Conservation (phyloP, 2,888 invertebrate species). For the Macrosiphum euphorbiae region DNA sequence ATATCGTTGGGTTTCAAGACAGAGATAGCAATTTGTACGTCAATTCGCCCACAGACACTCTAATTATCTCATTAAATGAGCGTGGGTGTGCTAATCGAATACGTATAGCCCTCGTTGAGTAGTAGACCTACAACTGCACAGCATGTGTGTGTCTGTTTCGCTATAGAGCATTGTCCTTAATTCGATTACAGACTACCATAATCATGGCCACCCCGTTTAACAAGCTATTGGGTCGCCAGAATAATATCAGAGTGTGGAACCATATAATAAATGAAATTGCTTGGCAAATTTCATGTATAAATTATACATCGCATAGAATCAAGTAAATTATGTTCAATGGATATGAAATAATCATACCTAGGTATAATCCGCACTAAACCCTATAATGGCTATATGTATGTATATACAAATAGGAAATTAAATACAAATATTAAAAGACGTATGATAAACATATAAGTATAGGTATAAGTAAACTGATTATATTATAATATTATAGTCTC, state of each 20-base stretch:
- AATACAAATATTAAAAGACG: not conserved
- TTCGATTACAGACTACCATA: conserved; percentile 6
- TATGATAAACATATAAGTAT: not conserved
- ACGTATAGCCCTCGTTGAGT: conserved; percentile 19
- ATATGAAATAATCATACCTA: not conserved
- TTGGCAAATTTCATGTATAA: not conserved
- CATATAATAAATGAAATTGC: not conserved
- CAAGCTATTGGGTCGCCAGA: not conserved
- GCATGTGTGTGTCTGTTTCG: not conserved
- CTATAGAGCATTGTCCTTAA: conserved; percentile 4
- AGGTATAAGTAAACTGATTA: not conserved
- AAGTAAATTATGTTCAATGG: not conserved
- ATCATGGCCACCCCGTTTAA: conserved; percentile 16
- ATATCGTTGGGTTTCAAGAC: conserved; percentile 47
- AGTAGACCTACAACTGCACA: not conserved
- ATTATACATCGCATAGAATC: not conserved
- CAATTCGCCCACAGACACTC: conserved; percentile 65
- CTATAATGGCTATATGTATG: not conserved
- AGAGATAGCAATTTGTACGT: conserved; percentile 42
- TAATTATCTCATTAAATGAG: conserved; percentile 55
- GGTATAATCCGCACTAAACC: not conserved
- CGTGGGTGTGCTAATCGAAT: conserved; percentile 45
- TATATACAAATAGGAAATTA: not conserved
- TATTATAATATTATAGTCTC: too few species aligned
- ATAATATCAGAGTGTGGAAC: not conserved